Conservation (phyloP, 2,888 invertebrate genomes). For the Andrena trimmerana region DNA sequence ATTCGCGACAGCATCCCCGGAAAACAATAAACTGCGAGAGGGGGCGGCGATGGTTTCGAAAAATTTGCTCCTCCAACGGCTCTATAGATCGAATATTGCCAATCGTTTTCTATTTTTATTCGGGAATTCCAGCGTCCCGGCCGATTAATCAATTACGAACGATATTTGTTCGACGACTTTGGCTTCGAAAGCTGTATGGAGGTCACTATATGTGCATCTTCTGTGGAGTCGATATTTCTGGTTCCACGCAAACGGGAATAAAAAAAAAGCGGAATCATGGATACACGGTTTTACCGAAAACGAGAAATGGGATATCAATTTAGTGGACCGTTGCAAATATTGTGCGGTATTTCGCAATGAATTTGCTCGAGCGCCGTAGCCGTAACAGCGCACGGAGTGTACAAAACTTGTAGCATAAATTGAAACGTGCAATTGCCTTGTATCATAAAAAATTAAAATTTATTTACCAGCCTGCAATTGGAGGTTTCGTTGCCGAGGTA, state of each 20-base stretch:
- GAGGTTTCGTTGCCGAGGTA: too few relatives aligned
- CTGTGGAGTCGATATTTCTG: slow-evolving; percentile 3
- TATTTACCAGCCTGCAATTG: too few relatives aligned
- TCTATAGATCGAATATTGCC: not conserved
- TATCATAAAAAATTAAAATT: too few relatives aligned
- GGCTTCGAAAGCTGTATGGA: not conserved
- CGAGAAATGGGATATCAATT: slow-evolving; percentile 5
- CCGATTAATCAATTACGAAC: slow-evolving; percentile 42
- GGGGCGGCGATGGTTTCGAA: slow-evolving; percentile 11
- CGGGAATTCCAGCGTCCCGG: not conserved
- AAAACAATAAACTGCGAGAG: not conserved
- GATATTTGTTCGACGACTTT: slow-evolving; percentile 10
- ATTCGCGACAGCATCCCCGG: slow-evolving; percentile 1
- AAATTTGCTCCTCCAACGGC: slow-evolving; percentile 3
- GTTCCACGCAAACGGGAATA: not conserved
- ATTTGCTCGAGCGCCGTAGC: not conserved
- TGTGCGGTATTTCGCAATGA: not conserved
- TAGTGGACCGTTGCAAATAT: not conserved
- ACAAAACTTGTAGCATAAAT: too few relatives aligned
- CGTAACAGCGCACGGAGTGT: too few relatives aligned
- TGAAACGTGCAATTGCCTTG: too few relatives aligned
- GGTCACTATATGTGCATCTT: slow-evolving; percentile 6
- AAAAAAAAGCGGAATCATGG: not conserved
- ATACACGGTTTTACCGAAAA: not conserved
- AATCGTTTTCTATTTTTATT: not conserved